A percentile compares a stretch with the other conserved stretches of the same genome.
Evolutionary conservation across 2,797 vertebrate genomes (phyloP).

Genomic region (Otolemur crassicaudatus): DNA sequence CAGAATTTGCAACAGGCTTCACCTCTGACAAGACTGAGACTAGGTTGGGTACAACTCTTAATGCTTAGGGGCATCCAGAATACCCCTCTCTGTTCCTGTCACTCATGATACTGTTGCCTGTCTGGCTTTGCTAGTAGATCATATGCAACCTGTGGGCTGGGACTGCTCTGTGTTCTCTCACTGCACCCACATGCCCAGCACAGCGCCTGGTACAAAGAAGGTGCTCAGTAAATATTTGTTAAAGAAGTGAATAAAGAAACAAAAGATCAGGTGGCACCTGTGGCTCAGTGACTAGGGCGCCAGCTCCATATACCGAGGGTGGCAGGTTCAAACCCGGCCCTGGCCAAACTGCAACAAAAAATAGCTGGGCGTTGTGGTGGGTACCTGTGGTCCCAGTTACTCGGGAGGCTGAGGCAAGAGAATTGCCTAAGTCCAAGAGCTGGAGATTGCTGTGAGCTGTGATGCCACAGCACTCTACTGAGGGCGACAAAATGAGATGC

Average conservation of each 20-base stretch:
- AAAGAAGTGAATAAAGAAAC: background rate
- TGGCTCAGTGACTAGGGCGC: too few relatives aligned
- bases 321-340: too few relatives aligned
- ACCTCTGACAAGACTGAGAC: background rate
- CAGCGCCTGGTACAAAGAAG: background rate
- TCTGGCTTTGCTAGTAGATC: background rate
- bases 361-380: too few relatives aligned
- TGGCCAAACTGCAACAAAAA: too few relatives aligned
- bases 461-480: too few relatives aligned
- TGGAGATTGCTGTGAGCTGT: too few relatives aligned
- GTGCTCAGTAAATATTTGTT: background rate
- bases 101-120: rapidly evolving
- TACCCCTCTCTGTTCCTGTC: background rate
- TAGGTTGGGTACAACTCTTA: background rate
- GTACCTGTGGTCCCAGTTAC: too few relatives aligned
- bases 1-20: background rate
- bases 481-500: too few relatives aligned
- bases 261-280: too few relatives aligned
- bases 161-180: background rate
- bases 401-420: too few relatives aligned
- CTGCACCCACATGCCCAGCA: background rate
- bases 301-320: too few relatives aligned
- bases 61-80: background rate
- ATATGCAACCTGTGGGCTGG: background rate
- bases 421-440: too few relatives aligned